Conservation (phyloP, 2,113 vertebrate species). For the Ageneiosus marmoratus region DNA sequence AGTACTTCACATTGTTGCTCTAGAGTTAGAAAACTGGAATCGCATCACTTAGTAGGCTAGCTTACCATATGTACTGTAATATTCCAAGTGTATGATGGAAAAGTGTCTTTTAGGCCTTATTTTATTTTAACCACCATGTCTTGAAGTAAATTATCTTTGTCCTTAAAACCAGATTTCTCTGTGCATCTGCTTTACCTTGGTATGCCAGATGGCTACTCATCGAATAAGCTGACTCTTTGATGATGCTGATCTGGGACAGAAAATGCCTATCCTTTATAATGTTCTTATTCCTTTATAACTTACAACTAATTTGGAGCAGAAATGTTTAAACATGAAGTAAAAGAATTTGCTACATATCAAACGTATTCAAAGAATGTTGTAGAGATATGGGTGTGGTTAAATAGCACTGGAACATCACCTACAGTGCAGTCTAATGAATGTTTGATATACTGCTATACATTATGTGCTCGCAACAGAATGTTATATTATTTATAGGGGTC, state of each 20-base stretch:
- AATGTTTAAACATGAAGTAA: background rate
- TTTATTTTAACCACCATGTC: background rate
- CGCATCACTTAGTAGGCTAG: background rate
- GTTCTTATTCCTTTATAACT: background rate
- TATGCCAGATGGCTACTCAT: background rate
- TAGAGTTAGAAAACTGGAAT: background rate
- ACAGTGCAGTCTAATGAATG: too few species aligned
- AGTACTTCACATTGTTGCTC: too few species aligned
- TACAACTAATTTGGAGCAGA: background rate
- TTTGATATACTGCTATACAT: background rate
- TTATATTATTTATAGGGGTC: background rate
- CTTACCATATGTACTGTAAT: background rate
- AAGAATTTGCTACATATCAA: background rate
- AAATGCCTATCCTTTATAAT: background rate
- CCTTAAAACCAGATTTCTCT: background rate
- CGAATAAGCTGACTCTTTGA: background rate
- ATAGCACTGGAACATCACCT: background rate
- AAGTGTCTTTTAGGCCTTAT: background rate
- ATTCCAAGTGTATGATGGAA: background rate
- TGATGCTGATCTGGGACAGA: background rate
- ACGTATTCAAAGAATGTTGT: background rate
- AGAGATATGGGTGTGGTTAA: background rate
- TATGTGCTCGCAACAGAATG: background rate
- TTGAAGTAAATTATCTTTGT: background rate
- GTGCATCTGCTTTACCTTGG: conserved; percentile 5